phyloP scores from a whole-genome alignment of 2,113 vertebrate species.

The Motacilla tschutschensis region DNA sequence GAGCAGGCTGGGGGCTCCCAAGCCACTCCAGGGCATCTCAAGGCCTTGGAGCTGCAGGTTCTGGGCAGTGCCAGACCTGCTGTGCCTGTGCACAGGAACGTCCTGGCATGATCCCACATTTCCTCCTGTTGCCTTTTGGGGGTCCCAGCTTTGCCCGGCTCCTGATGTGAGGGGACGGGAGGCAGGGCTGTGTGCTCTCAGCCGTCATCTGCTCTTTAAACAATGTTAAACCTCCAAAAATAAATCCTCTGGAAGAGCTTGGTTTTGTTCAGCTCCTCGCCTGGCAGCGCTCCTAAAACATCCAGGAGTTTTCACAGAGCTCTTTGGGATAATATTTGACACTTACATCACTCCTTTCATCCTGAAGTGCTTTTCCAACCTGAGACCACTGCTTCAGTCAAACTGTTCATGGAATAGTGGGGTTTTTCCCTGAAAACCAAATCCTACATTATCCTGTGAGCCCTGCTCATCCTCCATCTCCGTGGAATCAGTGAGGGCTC shows the following conservation, averaged over 20 bases:
- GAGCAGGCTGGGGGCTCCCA: neutral
- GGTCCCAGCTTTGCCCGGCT: rapidly evolving
- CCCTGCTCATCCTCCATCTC: neutral
- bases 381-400: neutral
- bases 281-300: constrained; percentile 31
- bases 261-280: neutral
- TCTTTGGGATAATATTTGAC: constrained; percentile 33
- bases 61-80: neutral
- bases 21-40: neutral
- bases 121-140: neutral
- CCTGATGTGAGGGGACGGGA: neutral
- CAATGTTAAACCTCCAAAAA: neutral
- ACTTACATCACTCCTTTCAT: constrained; percentile 15
- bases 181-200: neutral
- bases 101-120: neutral
- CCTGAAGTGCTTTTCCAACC: neutral
- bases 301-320: neutral
- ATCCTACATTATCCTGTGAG: rapidly evolving
- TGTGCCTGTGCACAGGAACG: rapidly evolving
- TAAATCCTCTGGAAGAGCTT: neutral
- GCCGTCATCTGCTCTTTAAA: neutral
- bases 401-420: neutral
- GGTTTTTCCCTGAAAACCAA: neutral
- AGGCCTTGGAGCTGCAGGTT: neutral
- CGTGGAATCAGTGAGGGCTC: neutral